phyloP scores from a whole-genome alignment of 2,888 invertebrate species.

The Oxystoma pomonae region DNA sequence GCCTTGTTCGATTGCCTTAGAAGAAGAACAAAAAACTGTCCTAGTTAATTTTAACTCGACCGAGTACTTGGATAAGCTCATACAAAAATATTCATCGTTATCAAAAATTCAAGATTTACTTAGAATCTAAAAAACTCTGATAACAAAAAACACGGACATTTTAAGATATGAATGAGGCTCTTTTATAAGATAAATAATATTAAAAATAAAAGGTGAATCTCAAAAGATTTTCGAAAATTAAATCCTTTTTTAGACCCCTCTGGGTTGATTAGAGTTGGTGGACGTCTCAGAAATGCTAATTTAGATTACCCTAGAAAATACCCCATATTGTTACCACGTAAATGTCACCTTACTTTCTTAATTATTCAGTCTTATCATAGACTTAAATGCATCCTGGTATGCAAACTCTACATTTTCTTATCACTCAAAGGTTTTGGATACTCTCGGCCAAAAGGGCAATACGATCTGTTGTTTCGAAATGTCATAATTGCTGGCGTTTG shows the following conservation, averaged over 20 bases:
- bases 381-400: not conserved
- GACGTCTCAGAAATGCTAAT: not conserved
- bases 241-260: not conserved
- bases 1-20: not conserved
- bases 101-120: not conserved
- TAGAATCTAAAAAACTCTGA: not conserved
- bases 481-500: not conserved
- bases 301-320: not conserved
- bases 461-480: not conserved
- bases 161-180: not conserved
- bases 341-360: not conserved
- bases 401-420: not conserved
- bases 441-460: not conserved
- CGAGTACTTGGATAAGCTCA: no score
- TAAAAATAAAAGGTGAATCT: not conserved
- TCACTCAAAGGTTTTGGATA: not conserved
- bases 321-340: not conserved
- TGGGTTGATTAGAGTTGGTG: not conserved
- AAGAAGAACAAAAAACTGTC: not conserved
- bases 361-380: not conserved
- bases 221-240: not conserved
- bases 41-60: no score
- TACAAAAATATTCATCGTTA: no score
- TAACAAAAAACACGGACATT: not conserved
- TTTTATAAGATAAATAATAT: not conserved